These are phyloP conservation scores for Bimastos eiseni DNA, from an alignment of 2,888 invertebrate genomes.

Conservation along the genomic window DNA sequence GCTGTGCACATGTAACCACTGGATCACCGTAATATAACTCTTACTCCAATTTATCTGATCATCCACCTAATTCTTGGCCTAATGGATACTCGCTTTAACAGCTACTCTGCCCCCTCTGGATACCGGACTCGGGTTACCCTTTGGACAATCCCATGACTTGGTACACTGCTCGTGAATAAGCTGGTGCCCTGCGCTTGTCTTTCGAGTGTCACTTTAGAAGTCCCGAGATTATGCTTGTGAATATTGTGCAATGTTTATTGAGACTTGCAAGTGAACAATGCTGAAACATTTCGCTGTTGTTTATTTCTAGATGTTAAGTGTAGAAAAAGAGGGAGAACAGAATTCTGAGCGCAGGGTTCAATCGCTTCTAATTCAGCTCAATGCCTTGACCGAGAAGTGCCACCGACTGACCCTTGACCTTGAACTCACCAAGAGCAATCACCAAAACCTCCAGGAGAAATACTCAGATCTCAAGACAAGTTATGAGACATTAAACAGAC, in stretches of 20 bases:
- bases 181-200: too few relatives aligned
- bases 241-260: background rate
- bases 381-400: slow-evolving; percentile 51
- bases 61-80: too few relatives aligned
- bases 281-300: background rate
- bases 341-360: background rate
- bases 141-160: too few relatives aligned
- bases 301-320: slow-evolving; percentile 28
- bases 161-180: too few relatives aligned
- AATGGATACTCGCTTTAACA: too few relatives aligned
- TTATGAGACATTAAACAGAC: background rate
- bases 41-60: too few relatives aligned
- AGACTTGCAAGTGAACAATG: background rate
- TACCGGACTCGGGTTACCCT: too few relatives aligned
- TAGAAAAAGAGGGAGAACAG: slow-evolving; percentile 52
- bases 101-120: too few relatives aligned
- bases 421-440: slow-evolving; percentile 41
- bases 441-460: slow-evolving; percentile 45
- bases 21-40: too few relatives aligned
- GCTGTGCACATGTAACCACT: too few relatives aligned
- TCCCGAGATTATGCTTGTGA: too few relatives aligned
- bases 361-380: slow-evolving; percentile 50
- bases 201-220: too few relatives aligned
- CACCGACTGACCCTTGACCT: slow-evolving; percentile 50
- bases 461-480: slow-evolving; percentile 43